Base-by-base conservation (phyloP, 2,113 vertebrate genomes). In the Megaceryle torquata region DNA sequence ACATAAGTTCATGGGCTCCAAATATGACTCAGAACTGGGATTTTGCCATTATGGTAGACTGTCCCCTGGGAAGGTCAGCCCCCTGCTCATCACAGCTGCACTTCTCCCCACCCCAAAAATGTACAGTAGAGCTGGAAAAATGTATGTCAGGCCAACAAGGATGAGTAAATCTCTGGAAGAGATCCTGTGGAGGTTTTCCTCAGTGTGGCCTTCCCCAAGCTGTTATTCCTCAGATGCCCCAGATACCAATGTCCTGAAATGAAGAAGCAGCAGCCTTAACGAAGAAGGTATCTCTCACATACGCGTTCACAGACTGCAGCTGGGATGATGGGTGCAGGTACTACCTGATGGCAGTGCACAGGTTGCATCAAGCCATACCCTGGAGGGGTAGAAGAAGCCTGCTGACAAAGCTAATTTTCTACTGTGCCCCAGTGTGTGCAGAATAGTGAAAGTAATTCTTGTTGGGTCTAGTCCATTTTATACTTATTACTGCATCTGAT, bases 51-150 rank as follows among this genome's bases (percentile, higher is more conserved):
- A 13, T 54, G 31, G 48, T 53, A 28, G 39, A 25, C 70, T 87
- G 78, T 81, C 48, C 59, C 69, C 26, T 15, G 43, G 35, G 44
- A 56, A 43, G 13, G 46, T 59, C 70, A 60, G 19, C n/a, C 94
- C 37, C 24, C 41, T 50, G 21, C 14, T 74, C 8, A 1, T 61
- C 13, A 2, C 19, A 67, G 46, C 35, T 81, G 46, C 0, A 0
- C 41, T 84, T 1, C 0, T 85, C 43, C 65, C 39, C 50, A 39
- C 43, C 48, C 22, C 29, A 68, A 16, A 59, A 69, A 72, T 2
- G 1, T 33, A 15, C 63, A 18, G 9, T 67, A 80, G 39, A 76
- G 25, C 24, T 84, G 31, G 28, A 54, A 87, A 68, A 93, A 53
- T 57, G 14, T 18, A 60, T 35, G 69, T 33, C 54, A 51, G 18